Conservation (phyloP, 2,888 invertebrate genomes). For the Acanthosepion lycidas region DNA sequence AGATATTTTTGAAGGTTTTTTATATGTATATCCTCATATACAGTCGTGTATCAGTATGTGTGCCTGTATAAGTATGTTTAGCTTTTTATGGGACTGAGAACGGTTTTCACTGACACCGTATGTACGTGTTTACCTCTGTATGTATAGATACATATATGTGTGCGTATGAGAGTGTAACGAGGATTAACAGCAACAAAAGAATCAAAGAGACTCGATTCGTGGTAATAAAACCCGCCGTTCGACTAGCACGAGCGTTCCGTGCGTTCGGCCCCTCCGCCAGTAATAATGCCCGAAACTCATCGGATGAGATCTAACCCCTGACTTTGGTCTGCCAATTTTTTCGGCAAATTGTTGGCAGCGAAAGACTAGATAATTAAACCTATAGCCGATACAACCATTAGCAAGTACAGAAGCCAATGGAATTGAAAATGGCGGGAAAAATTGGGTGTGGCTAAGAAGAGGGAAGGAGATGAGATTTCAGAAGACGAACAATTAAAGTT, state of each 20-base stretch:
- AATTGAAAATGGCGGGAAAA: background rate
- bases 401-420: background rate
- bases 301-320: background rate
- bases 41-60: too few species aligned
- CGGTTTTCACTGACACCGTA: background rate
- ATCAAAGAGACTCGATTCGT: background rate
- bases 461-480: background rate
- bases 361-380: constrained; percentile 18
- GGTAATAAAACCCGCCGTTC: background rate
- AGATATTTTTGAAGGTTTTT: too few species aligned
- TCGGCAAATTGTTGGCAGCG: background rate
- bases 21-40: too few species aligned
- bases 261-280: background rate
- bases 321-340: background rate
- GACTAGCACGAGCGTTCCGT: background rate
- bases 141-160: background rate
- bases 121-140: background rate
- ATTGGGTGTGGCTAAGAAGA: background rate
- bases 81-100: too few species aligned
- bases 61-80: background rate
- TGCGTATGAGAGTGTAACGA: background rate
- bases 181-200: background rate
- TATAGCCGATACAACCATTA: background rate
- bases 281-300: background rate
- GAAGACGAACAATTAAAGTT: background rate